A percentile compares a stretch with the other conserved stretches of the same genome.
phyloP scores from a whole-genome alignment of 2,888 invertebrate genomes.

The Drosophila picticornis region DNA sequence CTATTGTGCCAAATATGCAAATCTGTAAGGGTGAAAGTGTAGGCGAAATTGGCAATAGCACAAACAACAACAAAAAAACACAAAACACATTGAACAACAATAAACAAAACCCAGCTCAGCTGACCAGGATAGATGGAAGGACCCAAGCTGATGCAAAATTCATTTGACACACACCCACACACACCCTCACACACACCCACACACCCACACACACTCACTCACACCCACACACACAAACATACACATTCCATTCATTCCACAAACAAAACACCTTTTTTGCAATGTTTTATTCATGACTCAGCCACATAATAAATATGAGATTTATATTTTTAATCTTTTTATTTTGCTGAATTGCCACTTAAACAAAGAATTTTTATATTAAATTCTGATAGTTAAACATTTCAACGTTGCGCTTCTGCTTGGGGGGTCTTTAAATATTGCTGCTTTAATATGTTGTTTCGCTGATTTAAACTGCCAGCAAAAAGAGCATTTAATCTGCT shows the following conservation, averaged over 20 bases:
- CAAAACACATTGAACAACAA: background rate
- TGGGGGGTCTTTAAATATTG: accelerated
- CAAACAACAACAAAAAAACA: conserved; percentile 1
- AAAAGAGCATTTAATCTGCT: background rate
- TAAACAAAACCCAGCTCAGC: conserved; percentile 9
- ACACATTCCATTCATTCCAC: background rate
- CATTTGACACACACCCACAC: background rate
- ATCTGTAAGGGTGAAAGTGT: conserved; percentile 86
- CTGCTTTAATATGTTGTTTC: background rate
- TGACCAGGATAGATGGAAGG: conserved; percentile 2
- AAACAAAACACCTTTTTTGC: background rate
- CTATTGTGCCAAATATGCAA: conserved; percentile 94
- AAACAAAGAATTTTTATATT: background rate
- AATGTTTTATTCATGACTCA: conserved; percentile 48
- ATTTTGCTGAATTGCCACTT: background rate
- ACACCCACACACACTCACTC: background rate
- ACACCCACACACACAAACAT: background rate
- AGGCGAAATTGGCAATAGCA: conserved; percentile 4
- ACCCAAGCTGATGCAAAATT: conserved; percentile 4
- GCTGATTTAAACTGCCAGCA: background rate
- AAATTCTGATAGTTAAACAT: background rate
- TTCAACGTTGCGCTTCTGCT: background rate
- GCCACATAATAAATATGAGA: conserved; percentile 25
- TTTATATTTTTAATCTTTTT: background rate
- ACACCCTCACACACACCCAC: background rate